Evolutionary conservation across 2,888 invertebrate genomes (phyloP).

Genomic region (Hydropsyche betteni): DNA sequence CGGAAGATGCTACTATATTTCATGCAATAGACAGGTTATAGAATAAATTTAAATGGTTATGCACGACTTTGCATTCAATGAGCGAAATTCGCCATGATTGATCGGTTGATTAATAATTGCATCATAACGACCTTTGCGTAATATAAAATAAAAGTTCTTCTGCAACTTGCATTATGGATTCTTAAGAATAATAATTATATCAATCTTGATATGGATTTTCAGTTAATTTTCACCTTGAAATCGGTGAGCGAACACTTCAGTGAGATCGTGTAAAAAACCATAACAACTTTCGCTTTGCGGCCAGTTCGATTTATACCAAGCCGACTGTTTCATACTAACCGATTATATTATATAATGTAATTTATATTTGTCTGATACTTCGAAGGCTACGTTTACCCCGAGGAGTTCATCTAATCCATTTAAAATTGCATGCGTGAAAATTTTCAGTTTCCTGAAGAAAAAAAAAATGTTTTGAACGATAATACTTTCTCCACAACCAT

Average conservation of each 20-base stretch:
- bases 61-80: too few relatives aligned
- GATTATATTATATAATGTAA: slow-evolving; percentile 17
- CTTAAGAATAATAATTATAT: background rate
- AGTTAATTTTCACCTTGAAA: slow-evolving; percentile 18
- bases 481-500: too few relatives aligned
- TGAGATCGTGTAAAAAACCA: slow-evolving; percentile 1
- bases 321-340: slow-evolving; percentile 15
- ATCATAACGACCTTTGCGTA: background rate
- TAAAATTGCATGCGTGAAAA: too few relatives aligned
- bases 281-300: slow-evolving; percentile 36
- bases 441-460: too few relatives aligned
- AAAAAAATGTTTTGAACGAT: too few relatives aligned
- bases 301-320: slow-evolving; percentile 17
- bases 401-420: too few relatives aligned
- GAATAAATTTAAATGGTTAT: too few relatives aligned
- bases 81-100: too few relatives aligned
- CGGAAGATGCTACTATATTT: too few relatives aligned
- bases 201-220: slow-evolving; percentile 2
- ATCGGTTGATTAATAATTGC: too few relatives aligned
- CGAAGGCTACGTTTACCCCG: too few relatives aligned
- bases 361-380: background rate
- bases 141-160: background rate
- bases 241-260: slow-evolving; percentile 8
- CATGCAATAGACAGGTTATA: too few relatives aligned
- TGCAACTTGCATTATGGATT: slow-evolving; percentile 1